Base-by-base conservation (phyloP, 2,113 vertebrate genomes). In the Stigmatopora nigra region DNA sequence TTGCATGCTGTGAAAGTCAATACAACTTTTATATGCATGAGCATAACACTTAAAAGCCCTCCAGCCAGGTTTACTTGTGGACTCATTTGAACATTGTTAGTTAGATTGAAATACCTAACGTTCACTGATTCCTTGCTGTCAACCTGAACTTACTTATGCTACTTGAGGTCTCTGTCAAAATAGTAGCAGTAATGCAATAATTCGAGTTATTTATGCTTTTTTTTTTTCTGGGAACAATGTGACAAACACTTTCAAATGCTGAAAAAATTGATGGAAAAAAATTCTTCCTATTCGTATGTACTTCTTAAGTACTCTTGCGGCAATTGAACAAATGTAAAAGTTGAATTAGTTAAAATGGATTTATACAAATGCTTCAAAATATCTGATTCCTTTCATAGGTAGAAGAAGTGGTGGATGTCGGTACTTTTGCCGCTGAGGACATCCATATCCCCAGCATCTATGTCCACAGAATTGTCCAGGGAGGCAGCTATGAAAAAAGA, bases 371-470 rank as follows among this genome's bases (percentile, higher is more conserved):
- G 46, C 15, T 19, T 19, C 22, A 56, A 56, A 56, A 22, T 22
- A 22, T 56, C 15, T 56, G n/a, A 35, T 58, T 48, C 77, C 16
- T 75, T 19, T 60, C n/a, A n/a, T 81, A 99, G 96, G 97, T 99
- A 59, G 97, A 99, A 86, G 96, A 99, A 89, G 92, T 99, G 75
- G 97, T 97, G 70, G 95, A 98, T 63, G 76, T 94, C 53, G 97
- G 95, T 70, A 85, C 92, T 0, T 98, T 99, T 88, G 90, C 93
- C 3, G 89, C 91, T 31, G 97, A 99, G 87, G 95, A 99, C 72
- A 93, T 99, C 68, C 97, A 99, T 72, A 92, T 98, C 80, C 95
- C 96, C 44, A 94, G 95, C 82, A 93, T 99, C 75, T 99, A 98
- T 36, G 88, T 99, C n/a, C 91, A 99, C 86, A 93, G 94, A 64